These are phyloP conservation scores for Remorina albescens DNA, from an alignment of 2,797 vertebrate species.

Conservation along the genomic window DNA sequence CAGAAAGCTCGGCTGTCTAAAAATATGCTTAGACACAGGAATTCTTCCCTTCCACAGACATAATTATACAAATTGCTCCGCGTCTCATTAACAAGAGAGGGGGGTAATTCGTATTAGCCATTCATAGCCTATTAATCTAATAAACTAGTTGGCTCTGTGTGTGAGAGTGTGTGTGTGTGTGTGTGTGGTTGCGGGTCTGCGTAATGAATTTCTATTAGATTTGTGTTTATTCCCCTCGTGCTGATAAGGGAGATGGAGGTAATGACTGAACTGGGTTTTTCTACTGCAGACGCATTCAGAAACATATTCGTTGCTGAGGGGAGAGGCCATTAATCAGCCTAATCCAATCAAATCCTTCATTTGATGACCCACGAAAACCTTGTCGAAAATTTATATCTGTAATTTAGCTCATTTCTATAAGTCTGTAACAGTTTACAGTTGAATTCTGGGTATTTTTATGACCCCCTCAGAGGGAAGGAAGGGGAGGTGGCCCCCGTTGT, in stretches of 20 bases:
- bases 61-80: conserved; percentile 86
- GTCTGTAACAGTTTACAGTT: conserved; percentile 33
- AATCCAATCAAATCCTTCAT: conserved; percentile 87
- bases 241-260: conserved; percentile 86
- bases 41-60: conserved; percentile 80
- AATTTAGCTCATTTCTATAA: conserved; percentile 48
- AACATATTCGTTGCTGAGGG: conserved; percentile 67
- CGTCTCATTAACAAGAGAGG: conserved; percentile 83
- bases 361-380: conserved; percentile 71
- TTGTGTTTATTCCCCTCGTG: conserved; percentile 89
- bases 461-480: background rate
- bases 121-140: conserved; percentile 87
- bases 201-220: conserved; percentile 90
- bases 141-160: conserved; percentile 77
- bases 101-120: conserved; percentile 85
- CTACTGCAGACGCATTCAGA: conserved; percentile 83
- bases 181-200: conserved; percentile 64
- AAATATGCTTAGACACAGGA: conserved; percentile 84
- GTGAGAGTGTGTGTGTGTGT: conserved; percentile 54
- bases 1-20: conserved; percentile 73
- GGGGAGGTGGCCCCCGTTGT: background rate
- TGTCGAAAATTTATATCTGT: conserved; percentile 51
- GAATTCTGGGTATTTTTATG: conserved; percentile 11
- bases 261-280: conserved; percentile 83
- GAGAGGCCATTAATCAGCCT: conserved; percentile 86